Evolutionary conservation across 2,888 invertebrate genomes (phyloP), one percentile per base, ranked within the genome.

Genomic region (Tholera decimalis): DNA sequence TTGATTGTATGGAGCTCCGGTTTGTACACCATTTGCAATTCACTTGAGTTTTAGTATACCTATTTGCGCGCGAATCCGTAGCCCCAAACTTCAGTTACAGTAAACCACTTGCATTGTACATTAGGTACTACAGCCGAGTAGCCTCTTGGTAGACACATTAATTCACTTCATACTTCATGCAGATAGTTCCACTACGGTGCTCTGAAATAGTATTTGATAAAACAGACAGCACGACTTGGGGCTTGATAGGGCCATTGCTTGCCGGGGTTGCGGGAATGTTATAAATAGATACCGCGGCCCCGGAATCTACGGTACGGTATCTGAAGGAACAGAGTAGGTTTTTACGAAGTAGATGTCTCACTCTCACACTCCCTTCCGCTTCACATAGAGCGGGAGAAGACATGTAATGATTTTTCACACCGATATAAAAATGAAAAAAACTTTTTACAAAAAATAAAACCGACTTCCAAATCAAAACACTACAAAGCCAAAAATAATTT

Each of bases 81-180:
- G 20, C 30, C 26, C 49, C 11, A n/a, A 15, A 13, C 13, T 41
- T 26, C 33, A 41, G 20, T 61, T 46, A 46, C 60, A 46, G 37
- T 37, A 59, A 59, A 61, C 13, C 11, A 26, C 6, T 30, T 51
- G 63, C n/a, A 64, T 53, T 47, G 18, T 33, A 33, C 24, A 64
- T 35, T 11, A 15, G 13, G n/a, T 13, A 15, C 6, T 24, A 33
- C 20, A 28, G 7, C 9, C 30, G 8, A 24, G 49, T 24, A 37
- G 13, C 9, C 22, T 37, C 41, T 43, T 43, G 43, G 24, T 37
- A 55, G 54, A 49, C 35, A 28, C 35, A 47, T 55, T 22, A 24
- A 55, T 66, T 30, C 28, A 55, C 28, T 50, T 33, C 56, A 66
- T 65, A 66, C 66, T 66, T 65, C 30, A 65, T 65, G 41, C 47